Percentiles rank a stretch among this genome's conserved stretches.
phyloP scores from a whole-genome alignment of 2,888 invertebrate genomes.

The Onchidella celtica region DNA sequence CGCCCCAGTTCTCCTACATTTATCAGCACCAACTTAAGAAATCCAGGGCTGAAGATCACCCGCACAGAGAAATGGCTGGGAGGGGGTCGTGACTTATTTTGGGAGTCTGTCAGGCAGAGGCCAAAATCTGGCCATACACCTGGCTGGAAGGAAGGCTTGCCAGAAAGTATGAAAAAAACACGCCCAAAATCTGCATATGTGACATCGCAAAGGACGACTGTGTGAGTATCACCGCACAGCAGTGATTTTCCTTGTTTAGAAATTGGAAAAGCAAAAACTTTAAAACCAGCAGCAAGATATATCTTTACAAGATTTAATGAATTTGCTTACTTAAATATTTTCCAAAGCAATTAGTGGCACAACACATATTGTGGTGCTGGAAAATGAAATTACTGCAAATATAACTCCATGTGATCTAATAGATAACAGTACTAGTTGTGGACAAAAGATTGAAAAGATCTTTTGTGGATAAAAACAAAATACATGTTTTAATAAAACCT shows the following conservation, averaged over 20 bases:
- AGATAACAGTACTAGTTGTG: too few relatives aligned
- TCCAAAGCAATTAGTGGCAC: too few relatives aligned
- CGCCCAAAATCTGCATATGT: conserved; percentile 65
- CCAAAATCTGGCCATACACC: conserved; percentile 74
- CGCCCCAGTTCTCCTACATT: conserved; percentile 66
- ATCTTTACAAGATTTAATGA: neutral
- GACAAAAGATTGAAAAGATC: too few relatives aligned
- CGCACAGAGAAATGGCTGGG: conserved; percentile 66
- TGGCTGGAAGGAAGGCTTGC: conserved; percentile 77
- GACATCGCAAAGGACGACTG: neutral
- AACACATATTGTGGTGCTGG: too few relatives aligned
- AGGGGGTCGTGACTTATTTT: conserved; percentile 75
- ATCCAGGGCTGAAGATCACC: conserved; percentile 24
- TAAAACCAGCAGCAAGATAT: neutral
- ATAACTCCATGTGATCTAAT: too few relatives aligned
- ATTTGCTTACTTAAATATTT: too few relatives aligned
- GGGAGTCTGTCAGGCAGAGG: conserved; percentile 66
- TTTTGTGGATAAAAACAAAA: too few relatives aligned
- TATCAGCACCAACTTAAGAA: conserved; percentile 8
- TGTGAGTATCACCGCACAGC: neutral
- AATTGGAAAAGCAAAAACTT: neutral
- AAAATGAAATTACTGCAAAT: too few relatives aligned
- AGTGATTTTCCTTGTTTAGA: neutral
- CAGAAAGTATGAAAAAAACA: conserved; percentile 61
- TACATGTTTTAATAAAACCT: too few relatives aligned